Conservation (phyloP, 2,113 vertebrate genomes). For the Podarcis muralis region DNA sequence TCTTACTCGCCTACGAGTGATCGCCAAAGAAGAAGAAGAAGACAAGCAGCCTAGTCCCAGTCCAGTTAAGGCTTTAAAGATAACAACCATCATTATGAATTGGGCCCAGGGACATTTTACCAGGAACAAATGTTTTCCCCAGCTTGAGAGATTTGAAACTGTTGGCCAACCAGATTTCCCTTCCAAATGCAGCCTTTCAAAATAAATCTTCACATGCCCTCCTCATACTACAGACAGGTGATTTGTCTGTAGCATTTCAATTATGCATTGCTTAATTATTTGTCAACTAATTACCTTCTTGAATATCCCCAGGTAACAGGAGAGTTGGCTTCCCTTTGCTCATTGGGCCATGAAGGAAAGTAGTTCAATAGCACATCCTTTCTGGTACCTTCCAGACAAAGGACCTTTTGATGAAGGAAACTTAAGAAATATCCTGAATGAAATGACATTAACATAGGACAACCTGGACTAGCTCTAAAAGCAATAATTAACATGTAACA, state of each 20-base stretch:
- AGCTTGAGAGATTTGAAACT: conserved; percentile 65
- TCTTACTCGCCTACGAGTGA: too few relatives aligned
- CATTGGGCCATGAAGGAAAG: conserved; percentile 65
- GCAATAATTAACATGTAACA: conserved; percentile 71
- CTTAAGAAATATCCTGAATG: conserved; percentile 51
- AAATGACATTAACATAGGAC: conserved; percentile 65
- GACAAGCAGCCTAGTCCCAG: too few relatives aligned
- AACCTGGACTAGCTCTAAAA: conserved; percentile 39
- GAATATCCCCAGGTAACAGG: conserved; percentile 81
- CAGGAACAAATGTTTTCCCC: conserved; percentile 53
- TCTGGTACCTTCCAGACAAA: conserved; percentile 75
- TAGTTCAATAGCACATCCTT: conserved; percentile 72
- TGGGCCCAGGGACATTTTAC: conserved; percentile 22
- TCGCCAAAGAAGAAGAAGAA: too few relatives aligned
- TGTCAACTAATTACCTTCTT: conserved; percentile 79
- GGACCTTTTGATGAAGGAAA: conserved; percentile 71
- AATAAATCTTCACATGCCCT: conserved; percentile 73
- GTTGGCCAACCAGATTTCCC: conserved; percentile 42
- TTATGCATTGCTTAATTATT: conserved; percentile 86
- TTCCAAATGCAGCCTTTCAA: conserved; percentile 71
- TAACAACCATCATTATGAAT: too few relatives aligned
- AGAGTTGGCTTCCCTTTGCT: conserved; percentile 69
- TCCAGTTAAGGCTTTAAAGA: too few relatives aligned
- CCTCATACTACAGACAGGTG: conserved; percentile 49
- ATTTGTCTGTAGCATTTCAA: conserved; percentile 66